Evolutionary conservation across 1,140 invertebrate genomes (phyloP), one percentile per base, ranked within the genome.

Genomic region (Drosophila trapezifrons): DNA sequence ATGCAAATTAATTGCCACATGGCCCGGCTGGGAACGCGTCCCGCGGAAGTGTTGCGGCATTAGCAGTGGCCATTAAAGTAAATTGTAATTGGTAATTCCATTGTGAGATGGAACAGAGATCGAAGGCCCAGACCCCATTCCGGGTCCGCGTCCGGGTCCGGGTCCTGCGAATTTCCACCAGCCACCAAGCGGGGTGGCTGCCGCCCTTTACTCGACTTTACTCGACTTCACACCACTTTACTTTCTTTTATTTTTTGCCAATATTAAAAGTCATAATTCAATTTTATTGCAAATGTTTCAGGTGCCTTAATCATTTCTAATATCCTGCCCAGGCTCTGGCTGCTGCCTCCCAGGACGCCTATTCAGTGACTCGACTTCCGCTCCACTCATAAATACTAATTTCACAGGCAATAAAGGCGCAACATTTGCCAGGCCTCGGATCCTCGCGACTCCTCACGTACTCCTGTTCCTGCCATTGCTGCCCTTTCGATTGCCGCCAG

Each of bases 1-100:
- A 91, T 91, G 90, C 86, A 91, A 91, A 91, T 91, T 91, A 91
- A 91, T 91, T 91, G 90, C 85, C 83, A 89, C 84, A 84, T 87
- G 84, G 84, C 83, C 83, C 80, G 52, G 43, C 40, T 37, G 54
- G 69, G 80, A 89, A 80, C 60, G 67, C 78, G 43, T 32, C 25
- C 37, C 51, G 63, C 47, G 47, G 62, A 79, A 83, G 76, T 75
- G 65, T n/a, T n/a, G n/a, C 75, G 65, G 80, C 70, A 70, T 83
- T 79, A 79, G 80, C 60, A 51, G 75, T 79, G 71, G 65, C 74
- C 80, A 87, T 87, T 89, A 84, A 87, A 89, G 73, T 72, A 87
- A 87, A 87, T 84, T 87, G 84, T 90, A 89, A 87, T 86, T 86
- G 82, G 75, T 58, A 78, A 71, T 81, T 69, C 49, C 59, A 58